Evolutionary conservation across 2,113 vertebrate species (phyloP).

Genomic region (Orientallactaga bullata): DNA sequence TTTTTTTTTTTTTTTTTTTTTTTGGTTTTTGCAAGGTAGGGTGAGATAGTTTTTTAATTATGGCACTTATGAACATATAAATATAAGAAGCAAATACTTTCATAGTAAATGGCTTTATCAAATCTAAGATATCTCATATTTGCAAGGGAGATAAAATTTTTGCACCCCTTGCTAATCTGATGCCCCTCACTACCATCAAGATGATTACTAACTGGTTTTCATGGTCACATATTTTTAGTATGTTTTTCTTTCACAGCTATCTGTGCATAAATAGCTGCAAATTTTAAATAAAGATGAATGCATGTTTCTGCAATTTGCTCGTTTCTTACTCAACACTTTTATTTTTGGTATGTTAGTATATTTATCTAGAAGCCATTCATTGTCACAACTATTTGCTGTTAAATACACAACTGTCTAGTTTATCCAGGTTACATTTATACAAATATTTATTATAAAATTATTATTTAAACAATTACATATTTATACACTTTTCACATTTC

Average conservation of each 20-base stretch:
- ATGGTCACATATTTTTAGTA: neutral
- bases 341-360: neutral
- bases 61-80: neutral
- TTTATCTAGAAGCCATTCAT: neutral
- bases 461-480: too few species aligned
- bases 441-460: neutral
- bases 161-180: neutral
- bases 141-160: neutral
- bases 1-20: too few species aligned
- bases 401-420: neutral
- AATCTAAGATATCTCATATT: conserved; percentile 6
- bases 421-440: neutral
- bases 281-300: conserved; percentile 2
- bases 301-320: neutral
- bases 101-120: neutral
- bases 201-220: neutral
- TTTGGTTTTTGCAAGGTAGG: too few species aligned
- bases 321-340: neutral
- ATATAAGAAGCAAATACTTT: neutral
- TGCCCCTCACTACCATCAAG: neutral
- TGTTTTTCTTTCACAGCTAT: conserved; percentile 30
- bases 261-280: neutral
- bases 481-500: conserved; percentile 3
- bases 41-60: neutral
- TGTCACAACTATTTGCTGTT: neutral